phyloP scores from a whole-genome alignment of 2,888 invertebrate species.

The Amphipyra berbera region DNA sequence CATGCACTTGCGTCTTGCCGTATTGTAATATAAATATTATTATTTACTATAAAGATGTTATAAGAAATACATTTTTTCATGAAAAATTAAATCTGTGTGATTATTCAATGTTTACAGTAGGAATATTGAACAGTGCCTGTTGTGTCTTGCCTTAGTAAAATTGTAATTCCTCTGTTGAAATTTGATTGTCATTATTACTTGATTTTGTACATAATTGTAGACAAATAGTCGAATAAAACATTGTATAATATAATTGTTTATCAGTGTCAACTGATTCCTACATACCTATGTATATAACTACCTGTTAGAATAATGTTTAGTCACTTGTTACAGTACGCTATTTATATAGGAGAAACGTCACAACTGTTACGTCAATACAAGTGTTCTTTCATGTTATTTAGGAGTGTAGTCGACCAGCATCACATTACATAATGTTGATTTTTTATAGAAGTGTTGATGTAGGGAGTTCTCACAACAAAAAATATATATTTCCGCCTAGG shows the following conservation, averaged over 20 bases:
- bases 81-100: slow-evolving; percentile 29
- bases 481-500: slow-evolving; percentile 56
- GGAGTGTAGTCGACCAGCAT: slow-evolving; percentile 39
- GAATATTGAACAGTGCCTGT: slow-evolving; percentile 66
- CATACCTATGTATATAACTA: slow-evolving; percentile 47
- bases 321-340: slow-evolving; percentile 36
- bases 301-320: slow-evolving; percentile 37
- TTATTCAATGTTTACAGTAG: slow-evolving; percentile 42
- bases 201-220: slow-evolving; percentile 58
- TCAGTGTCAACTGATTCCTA: slow-evolving; percentile 46
- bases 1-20: slow-evolving; percentile 24
- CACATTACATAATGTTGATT: slow-evolving; percentile 49
- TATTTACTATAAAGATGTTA: slow-evolving; percentile 5
- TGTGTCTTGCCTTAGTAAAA: slow-evolving; percentile 76
- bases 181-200: slow-evolving; percentile 47
- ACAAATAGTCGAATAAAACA: slow-evolving; percentile 36
- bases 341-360: slow-evolving; percentile 52
- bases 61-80: slow-evolving; percentile 17
- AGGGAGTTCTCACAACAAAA: slow-evolving; percentile 41
- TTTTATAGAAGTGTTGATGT: slow-evolving; percentile 60
- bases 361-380: slow-evolving; percentile 62
- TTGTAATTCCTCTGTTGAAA: slow-evolving; percentile 55
- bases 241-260: slow-evolving; percentile 48
- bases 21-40: slow-evolving; percentile 13
- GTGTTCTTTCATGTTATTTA: slow-evolving; percentile 62